Evolutionary conservation across 1,140 invertebrate species (phyloP).

Genomic region (Wasmannia auropunctata): DNA sequence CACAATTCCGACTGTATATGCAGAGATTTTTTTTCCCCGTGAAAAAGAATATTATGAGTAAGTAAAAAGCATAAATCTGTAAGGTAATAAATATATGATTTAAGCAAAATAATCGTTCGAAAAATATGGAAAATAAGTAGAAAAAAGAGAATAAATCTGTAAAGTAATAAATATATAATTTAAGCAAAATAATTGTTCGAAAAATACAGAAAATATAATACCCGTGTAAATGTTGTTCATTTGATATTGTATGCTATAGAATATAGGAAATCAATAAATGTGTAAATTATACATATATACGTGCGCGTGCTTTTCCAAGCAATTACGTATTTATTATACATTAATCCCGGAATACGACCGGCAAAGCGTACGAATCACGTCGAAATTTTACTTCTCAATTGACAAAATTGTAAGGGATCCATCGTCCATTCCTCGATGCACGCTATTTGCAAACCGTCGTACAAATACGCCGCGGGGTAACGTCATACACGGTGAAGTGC

Average conservation of each 20-base stretch:
- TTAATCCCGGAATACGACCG: not conserved
- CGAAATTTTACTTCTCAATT: not conserved
- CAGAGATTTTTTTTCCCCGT: not conserved
- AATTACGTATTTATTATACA: not conserved
- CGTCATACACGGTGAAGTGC: not conserved
- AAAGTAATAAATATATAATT: not conserved
- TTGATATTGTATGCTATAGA: not conserved
- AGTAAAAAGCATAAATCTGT: not conserved
- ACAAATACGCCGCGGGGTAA: slow-evolving; percentile 7
- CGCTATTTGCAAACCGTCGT: slow-evolving; percentile 14
- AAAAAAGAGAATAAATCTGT: not conserved
- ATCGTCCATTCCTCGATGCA: not conserved
- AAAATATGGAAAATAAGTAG: not conserved
- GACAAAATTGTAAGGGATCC: not conserved
- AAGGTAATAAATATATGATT: not conserved
- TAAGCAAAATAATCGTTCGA: not conserved
- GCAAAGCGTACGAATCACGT: not conserved
- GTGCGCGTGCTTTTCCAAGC: not conserved
- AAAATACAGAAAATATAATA: not conserved
- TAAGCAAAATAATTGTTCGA: not conserved
- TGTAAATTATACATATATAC: not conserved
- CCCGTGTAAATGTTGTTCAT: not conserved
- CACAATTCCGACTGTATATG: not conserved
- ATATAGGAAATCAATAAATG: not conserved
- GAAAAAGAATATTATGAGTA: not conserved